Conservation (phyloP, 2,113 vertebrate genomes). For the Eira barbara region DNA sequence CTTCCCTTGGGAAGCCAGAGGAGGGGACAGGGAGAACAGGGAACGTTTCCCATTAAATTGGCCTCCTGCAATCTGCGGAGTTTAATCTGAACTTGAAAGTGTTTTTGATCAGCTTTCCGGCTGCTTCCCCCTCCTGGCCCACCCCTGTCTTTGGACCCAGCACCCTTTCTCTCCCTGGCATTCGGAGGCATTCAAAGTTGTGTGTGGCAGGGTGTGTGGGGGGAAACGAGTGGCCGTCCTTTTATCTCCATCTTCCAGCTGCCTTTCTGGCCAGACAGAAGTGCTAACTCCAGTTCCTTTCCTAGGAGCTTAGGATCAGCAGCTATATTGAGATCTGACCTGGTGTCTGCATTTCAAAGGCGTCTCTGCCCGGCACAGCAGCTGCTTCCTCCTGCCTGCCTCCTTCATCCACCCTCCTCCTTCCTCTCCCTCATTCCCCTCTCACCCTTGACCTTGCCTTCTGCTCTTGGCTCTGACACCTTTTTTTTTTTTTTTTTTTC, state of each 20-base stretch:
- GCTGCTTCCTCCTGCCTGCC: background rate
- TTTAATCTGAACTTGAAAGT: conserved; percentile 75
- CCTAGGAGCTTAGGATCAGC: conserved; percentile 5
- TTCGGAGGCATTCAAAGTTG: background rate
- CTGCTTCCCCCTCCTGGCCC: conserved; percentile 33
- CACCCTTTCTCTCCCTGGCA: background rate
- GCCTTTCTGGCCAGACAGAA: conserved; percentile 62
- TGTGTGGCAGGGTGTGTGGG: background rate
- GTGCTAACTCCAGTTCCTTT: conserved; percentile 39
- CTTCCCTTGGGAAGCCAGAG: conserved; percentile 59
- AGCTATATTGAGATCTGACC: background rate
- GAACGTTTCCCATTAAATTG: conserved; percentile 67
- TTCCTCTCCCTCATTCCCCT: background rate
- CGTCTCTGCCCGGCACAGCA: background rate
- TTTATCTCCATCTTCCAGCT: conserved; percentile 54
- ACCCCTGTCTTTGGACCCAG: conserved; percentile 50
- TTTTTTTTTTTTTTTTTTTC: conserved; percentile 62
- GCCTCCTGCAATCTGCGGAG: conserved; percentile 62
- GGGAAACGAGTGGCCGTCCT: background rate
- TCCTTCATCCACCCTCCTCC: too few relatives aligned
- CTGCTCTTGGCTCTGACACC: conserved; percentile 62
- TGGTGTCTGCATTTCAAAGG: background rate
- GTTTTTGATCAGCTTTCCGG: conserved; percentile 72
- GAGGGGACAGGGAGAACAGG: conserved; percentile 45
- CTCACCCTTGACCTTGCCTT: conserved; percentile 47